A percentile compares a stretch with the other conserved stretches of the same genome.
phyloP scores from a whole-genome alignment of 2,888 invertebrate genomes.

The Ennomos fuscantarius region DNA sequence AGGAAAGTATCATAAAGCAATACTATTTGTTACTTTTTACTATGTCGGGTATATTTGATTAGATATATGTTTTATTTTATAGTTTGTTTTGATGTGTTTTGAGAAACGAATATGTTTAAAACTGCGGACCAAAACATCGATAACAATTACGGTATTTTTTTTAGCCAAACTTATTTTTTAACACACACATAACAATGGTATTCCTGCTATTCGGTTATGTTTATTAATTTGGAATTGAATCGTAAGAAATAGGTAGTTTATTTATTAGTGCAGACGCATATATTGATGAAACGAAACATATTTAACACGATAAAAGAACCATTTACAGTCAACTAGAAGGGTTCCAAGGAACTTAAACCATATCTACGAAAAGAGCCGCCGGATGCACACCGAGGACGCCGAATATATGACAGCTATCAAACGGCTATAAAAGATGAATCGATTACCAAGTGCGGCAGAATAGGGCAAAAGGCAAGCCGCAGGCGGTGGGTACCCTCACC shows the following conservation, averaged over 20 bases:
- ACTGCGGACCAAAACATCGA: too few relatives aligned
- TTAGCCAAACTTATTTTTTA: too few relatives aligned
- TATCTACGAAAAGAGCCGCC: slow-evolving; percentile 30
- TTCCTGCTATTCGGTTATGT: too few relatives aligned
- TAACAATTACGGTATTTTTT: too few relatives aligned
- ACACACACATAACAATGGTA: too few relatives aligned
- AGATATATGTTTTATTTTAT: neutral
- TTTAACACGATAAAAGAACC: slow-evolving; percentile 30
- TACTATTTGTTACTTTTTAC: slow-evolving; percentile 51
- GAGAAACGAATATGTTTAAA: too few relatives aligned
- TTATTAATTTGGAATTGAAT: too few relatives aligned
- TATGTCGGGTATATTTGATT: slow-evolving; percentile 55
- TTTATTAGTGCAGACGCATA: slow-evolving; percentile 38
- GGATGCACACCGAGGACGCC: slow-evolving; percentile 40
- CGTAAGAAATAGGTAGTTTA: neutral
- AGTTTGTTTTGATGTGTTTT: too few relatives aligned
- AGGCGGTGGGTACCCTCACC: slow-evolving; percentile 39
- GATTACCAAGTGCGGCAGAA: slow-evolving; percentile 56
- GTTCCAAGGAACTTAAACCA: neutral
- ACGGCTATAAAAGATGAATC: slow-evolving; percentile 68
- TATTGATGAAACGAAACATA: slow-evolving; percentile 51
- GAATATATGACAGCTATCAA: slow-evolving; percentile 63
- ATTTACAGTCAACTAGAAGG: neutral
- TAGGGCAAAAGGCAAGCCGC: slow-evolving; percentile 32
- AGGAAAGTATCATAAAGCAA: slow-evolving; percentile 61